Base-by-base conservation (phyloP, 2,888 invertebrate species). In the Hedya salicella region DNA sequence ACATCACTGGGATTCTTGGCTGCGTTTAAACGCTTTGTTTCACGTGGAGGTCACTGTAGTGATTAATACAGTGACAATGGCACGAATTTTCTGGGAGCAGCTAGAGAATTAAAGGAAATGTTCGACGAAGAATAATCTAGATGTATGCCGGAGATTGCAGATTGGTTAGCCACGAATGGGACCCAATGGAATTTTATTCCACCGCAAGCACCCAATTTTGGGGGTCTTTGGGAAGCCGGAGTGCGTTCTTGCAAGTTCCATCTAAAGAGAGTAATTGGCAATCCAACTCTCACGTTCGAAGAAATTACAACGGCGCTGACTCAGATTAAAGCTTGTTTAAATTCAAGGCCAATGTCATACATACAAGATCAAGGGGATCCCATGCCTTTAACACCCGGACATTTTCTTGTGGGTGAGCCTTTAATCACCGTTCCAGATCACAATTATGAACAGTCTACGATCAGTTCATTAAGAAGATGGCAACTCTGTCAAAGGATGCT, bases 311-410 rank as follows among this genome's bases (percentile, higher is more conserved):
- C 66, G 0, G 16, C 60, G 3, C 16, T 66, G 17, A 13, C 62
- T 9, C 59, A 69, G 32, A 59, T 69, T 8, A 66, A 69, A 25
- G 66, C 62, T 0, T 67, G 66, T 21, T 44, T 67, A 0, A 69
- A 69, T 39, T 69, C 69, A 3, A 44, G 69, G 3, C 67, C 69
- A 5, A 53, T 67, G 4, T 54, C 60, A 0, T 21, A 4, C 6
- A 17, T 42, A 13, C 13, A 54, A 3, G 54, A 54, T 25, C 40
- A 54, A 49, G 50, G 44, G 1, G 64, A 64, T 0, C 52, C 17
- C 0, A 13, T 32, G 19, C 64, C 64, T 3, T 19, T 64, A 36
- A 56, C 63, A 8, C 50, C 65, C 1, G 63, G 63, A 0, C 56
- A 64, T 57, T 56, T 56, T 14, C 16, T 56, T 2, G 39, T 64